A percentile compares a stretch with the other conserved stretches of the same genome.
Evolutionary conservation across 2,113 vertebrate species (phyloP).

Genomic region (Symphodus melops): DNA sequence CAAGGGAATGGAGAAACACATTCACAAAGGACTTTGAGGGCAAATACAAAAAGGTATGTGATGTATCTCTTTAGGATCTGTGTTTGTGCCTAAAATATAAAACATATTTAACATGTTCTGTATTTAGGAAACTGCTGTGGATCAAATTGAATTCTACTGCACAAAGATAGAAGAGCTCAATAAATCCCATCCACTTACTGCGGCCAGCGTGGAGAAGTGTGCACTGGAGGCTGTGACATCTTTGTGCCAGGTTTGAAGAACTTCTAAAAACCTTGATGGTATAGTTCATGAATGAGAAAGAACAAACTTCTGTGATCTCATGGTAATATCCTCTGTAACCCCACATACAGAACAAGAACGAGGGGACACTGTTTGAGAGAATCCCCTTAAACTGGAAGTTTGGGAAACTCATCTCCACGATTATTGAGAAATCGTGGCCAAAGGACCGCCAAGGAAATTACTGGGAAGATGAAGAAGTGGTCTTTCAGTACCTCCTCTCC

Average conservation of each 20-base stretch:
- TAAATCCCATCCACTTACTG: constrained; percentile 63
- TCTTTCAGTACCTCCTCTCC: constrained; percentile 85
- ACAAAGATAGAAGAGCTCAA: constrained; percentile 5
- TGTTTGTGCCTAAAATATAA: neutral
- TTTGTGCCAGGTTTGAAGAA: constrained; percentile 87
- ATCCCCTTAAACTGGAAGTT: constrained; percentile 72
- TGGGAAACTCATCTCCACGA: constrained; percentile 86
- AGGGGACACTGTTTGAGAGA: constrained; percentile 73
- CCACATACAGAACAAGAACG: constrained; percentile 75
- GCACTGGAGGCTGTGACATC: constrained; percentile 87
- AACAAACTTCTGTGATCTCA: neutral
- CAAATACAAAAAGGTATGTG: constrained; percentile 86
- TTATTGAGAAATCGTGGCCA: constrained; percentile 91
- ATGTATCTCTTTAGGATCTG: neutral
- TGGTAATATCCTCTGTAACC: neutral
- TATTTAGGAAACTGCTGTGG: constrained; percentile 78
- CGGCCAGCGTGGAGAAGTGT: constrained; percentile 83
- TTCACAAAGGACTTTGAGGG: constrained; percentile 85
- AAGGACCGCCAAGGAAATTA: constrained; percentile 18
- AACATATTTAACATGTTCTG: neutral
- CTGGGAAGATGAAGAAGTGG: constrained; percentile 58
- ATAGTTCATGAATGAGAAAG: no score
- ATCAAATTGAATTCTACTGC: constrained; percentile 86
- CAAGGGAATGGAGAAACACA: constrained; percentile 80
- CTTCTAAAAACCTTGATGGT: no score